These are phyloP conservation scores for Typhlichthys subterraneus DNA, from an alignment of 2,797 vertebrate genomes.

Conservation along the genomic window DNA sequence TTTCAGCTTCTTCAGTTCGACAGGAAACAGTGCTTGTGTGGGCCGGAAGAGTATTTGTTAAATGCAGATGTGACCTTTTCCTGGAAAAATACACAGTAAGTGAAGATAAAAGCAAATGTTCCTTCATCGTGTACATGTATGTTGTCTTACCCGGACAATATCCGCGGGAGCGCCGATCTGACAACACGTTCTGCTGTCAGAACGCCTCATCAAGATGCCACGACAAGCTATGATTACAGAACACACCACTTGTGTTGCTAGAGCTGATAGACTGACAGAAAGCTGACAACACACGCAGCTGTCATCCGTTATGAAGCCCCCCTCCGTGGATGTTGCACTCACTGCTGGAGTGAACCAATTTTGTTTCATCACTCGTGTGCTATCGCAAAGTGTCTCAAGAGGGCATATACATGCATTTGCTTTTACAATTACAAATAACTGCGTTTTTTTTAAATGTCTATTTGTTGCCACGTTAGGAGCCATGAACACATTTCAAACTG, in stretches of 20 bases:
- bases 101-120: conserved; percentile 29
- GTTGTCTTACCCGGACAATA: conserved; percentile 61
- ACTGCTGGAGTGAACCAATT: conserved; percentile 12
- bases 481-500: neutral
- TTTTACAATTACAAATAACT: conserved; percentile 1
- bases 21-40: neutral
- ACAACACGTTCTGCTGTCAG: conserved; percentile 65
- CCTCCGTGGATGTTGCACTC: conserved; percentile 25
- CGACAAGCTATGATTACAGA: conserved; percentile 63
- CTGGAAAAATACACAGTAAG: conserved; percentile 9
- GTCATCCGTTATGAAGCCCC: conserved; percentile 41
- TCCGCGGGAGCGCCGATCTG: conserved; percentile 58
- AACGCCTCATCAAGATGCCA: conserved; percentile 66
- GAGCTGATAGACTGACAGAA: conserved; percentile 56
- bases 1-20: no score
- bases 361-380: no score
- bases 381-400: no score
- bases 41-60: neutral
- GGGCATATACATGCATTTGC: neutral
- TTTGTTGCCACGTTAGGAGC: neutral
- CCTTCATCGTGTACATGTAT: conserved; percentile 51
- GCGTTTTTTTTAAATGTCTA: neutral
- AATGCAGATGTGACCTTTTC: conserved; percentile 1
- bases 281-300: conserved; percentile 54
- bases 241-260: conserved; percentile 53